Evolutionary conservation across 2,113 vertebrate species (phyloP).

Genomic region (Cygnus buccinator): DNA sequence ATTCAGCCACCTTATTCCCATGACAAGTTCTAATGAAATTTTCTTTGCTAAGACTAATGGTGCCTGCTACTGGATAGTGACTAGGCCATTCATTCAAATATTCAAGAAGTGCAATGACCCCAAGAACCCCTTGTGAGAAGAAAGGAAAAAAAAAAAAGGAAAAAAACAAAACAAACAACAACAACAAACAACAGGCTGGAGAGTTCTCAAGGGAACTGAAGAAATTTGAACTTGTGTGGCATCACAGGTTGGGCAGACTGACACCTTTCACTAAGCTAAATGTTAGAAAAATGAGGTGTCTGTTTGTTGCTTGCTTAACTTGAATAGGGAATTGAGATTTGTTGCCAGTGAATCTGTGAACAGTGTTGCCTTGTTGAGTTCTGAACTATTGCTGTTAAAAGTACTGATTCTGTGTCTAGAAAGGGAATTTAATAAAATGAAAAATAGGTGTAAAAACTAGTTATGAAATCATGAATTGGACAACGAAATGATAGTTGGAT

Average conservation of each 20-base stretch:
- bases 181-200: neutral
- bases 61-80: neutral
- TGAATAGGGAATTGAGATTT: neutral
- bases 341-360: neutral
- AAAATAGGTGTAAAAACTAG: neutral
- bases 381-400: neutral
- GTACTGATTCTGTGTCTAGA: neutral
- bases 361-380: neutral
- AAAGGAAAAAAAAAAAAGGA: neutral
- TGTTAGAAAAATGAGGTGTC: neutral
- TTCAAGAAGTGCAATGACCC: neutral
- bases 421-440: neutral
- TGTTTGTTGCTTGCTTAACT: neutral
- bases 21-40: slow-evolving; percentile 65
- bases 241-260: neutral
- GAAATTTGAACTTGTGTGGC: accelerated
- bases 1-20: slow-evolving; percentile 45
- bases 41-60: slow-evolving; percentile 57
- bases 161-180: neutral
- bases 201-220: neutral
- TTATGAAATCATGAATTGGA: neutral
- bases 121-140: neutral
- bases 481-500: neutral
- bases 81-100: slow-evolving; percentile 52
- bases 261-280: neutral